A percentile compares a stretch with the other conserved stretches of the same genome.
phyloP scores from a whole-genome alignment of 2,797 vertebrate genomes.

The Catharus ustulatus region DNA sequence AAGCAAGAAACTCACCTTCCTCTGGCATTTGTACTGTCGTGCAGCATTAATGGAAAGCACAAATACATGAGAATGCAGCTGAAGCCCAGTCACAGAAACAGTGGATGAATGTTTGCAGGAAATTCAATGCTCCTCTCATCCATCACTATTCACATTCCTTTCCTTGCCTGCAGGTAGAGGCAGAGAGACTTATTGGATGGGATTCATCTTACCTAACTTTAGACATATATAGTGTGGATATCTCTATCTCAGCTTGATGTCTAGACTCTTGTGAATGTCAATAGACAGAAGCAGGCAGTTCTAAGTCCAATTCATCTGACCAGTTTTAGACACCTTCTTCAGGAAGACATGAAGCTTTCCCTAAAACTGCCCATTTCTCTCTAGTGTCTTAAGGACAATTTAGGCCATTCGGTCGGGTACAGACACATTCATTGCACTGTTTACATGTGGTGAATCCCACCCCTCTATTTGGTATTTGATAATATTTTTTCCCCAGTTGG shows the following conservation, averaged over 20 bases:
- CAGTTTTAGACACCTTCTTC: constrained; percentile 45
- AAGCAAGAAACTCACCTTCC: constrained; percentile 42
- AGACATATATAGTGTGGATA: constrained; percentile 48
- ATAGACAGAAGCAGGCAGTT: constrained; percentile 41
- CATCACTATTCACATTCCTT: constrained; percentile 64
- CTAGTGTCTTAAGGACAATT: background rate
- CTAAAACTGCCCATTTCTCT: constrained; percentile 42
- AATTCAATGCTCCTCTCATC: constrained; percentile 59
- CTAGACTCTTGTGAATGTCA: constrained; percentile 54
- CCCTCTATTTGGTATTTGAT: background rate
- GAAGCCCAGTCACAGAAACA: background rate
- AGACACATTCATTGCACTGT: background rate
- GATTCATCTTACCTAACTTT: constrained; percentile 65
- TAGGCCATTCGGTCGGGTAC: background rate
- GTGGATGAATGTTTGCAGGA: constrained; percentile 48
- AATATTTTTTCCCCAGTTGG: background rate
- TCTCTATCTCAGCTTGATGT: constrained; percentile 50
- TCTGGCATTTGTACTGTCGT: background rate
- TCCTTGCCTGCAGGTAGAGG: constrained; percentile 55
- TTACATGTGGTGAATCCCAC: background rate
- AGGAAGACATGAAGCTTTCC: constrained; percentile 41
- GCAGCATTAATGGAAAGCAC: background rate
- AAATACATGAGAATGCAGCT: constrained; percentile 1
- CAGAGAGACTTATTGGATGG: constrained; percentile 53
- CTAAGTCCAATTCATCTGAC: constrained; percentile 28